Evolutionary conservation across 2,888 invertebrate species (phyloP), one percentile per base, ranked within the genome.

Genomic region (Mycogona germanica): DNA sequence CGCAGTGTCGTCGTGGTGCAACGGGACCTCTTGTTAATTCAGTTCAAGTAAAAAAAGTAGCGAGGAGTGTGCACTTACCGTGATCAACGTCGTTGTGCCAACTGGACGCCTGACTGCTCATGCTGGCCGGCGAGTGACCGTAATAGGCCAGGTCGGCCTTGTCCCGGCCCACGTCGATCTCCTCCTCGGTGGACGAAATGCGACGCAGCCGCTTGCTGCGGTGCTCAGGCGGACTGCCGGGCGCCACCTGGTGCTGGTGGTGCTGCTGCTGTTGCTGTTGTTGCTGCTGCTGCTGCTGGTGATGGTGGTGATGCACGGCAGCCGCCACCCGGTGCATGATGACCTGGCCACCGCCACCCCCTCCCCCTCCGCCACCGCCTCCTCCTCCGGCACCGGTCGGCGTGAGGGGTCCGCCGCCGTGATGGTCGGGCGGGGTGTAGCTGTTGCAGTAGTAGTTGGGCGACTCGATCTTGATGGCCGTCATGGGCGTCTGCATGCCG

Each of bases 391-490:
- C 38, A 21, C 21, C 42, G 42, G 42, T 40, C 32, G 59, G 51
- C 6, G 53, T 54, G 12, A 60, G 40, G 9, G 56, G 53, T 40
- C 58, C 41, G 30, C 52, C 42, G 35, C 45, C 32, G 35, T 58
- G 60, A 29, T 60, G 74, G 60, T 77, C 78, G 63, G 80, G 79
- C 63, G 82, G 77, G 64, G 83, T 79, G 73, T 86, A 87, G 72
- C 80, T 84, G 70, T 79, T 82, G 73, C 84, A 84, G 72, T 86
- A 86, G 72, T 84, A 85, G 63, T 80, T 77, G 62, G 84, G 79
- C 70, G 82, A 84, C 74, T 87, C 87, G 71, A 86, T 77, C 74
- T 85, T 85, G 67, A 86, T 84, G 65, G 79, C 78, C 71, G 80
- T 82, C 68, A 81, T 77, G 74, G 82, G 63, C 74, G 81, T 67